These are phyloP conservation scores for Priapulus caudatus DNA, from an alignment of 2,888 invertebrate genomes.

Conservation along the genomic window DNA sequence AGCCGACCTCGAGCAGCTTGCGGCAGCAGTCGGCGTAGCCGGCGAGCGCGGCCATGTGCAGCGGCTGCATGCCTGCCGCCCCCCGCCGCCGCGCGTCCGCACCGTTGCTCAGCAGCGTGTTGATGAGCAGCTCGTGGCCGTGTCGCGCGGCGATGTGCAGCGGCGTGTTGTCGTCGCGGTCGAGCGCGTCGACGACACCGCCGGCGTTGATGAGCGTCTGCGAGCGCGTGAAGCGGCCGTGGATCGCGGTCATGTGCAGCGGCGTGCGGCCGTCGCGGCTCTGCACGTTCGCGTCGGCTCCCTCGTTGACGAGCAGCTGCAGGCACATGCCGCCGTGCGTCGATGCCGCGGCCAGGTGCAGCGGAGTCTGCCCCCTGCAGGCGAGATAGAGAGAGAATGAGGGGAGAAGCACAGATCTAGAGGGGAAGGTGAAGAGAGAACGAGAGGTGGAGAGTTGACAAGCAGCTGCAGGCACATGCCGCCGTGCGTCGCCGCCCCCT, in stretches of 20 bases:
- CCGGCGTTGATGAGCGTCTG: conserved; percentile 48
- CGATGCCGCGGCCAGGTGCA: conserved; percentile 50
- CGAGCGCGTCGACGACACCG: conserved; percentile 45
- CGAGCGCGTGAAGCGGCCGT: conserved; percentile 51
- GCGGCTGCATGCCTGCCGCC: conserved; percentile 45
- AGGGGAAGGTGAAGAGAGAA: too few relatives aligned
- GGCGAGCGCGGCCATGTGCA: conserved; percentile 51
- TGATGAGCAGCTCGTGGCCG: conserved; percentile 47
- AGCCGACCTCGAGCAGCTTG: conserved; percentile 43
- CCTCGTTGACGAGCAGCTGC: conserved; percentile 45
- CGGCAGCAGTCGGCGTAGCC: conserved; percentile 51
- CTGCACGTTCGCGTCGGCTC: conserved; percentile 46
- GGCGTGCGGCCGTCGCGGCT: conserved; percentile 48
- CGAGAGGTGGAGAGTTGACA: too few relatives aligned
- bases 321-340: conserved; percentile 50
- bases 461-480: conserved; percentile 49
- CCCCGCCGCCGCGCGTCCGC: conserved; percentile 43
- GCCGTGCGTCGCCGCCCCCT: conserved; percentile 49
- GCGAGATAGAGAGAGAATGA: too few relatives aligned
- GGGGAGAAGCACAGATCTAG: too few relatives aligned
- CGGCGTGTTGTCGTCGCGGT: conserved; percentile 50
- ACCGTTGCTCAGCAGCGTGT: conserved; percentile 43
- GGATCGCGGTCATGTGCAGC: conserved; percentile 53
- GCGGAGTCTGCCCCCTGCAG: conserved; percentile 49
- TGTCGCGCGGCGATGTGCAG: conserved; percentile 52